Evolutionary conservation across 2,797 vertebrate species (phyloP), one percentile per base, ranked within the genome.

Genomic region (Gouania willdenowi): DNA sequence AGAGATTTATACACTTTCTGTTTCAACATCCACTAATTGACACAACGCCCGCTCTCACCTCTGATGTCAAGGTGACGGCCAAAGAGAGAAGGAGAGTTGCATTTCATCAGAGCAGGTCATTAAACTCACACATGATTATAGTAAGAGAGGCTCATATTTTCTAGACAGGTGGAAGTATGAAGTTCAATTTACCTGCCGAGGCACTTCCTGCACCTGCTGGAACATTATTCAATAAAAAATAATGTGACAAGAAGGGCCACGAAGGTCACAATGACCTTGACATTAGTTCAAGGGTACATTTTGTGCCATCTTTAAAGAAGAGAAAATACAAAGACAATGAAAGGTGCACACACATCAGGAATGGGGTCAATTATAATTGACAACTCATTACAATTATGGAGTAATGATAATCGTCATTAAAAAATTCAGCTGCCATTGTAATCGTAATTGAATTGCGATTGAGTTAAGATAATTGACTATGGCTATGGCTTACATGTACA

Each of bases 11-110:
- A 57, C 44, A 50, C 31, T 37, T 51, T 33, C 50, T 58, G 25
- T 49, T 4, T 5, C 57, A 74, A 59, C 70, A 39, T 1, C 34
- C 45, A 34, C 38, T 77, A 74, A 75, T 70, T 67, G 72, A 65
- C 41, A 32, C 55, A 70, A 77, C 8, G 33, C 47, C 51, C 5
- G 45, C 40, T 50, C 42, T 48, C 36, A 68, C 46, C 58, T 51
- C 39, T 12, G 26, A 59, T 59, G 75, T 71, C 70, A 81, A 74
- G 76, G 70, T 77, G 53, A 44, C 66, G 59, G 43, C 46, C 60
- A 77, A 68, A 61, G 60, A 59, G 50, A 66, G 41, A 47, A 12
- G 19, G 42, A 53, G 40, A 28, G 63, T 43, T 64, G 42, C 63
- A 48, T 74, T 85, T 81, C 58, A 63, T 57, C 59, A 28, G 41